Evolutionary conservation across 2,113 vertebrate genomes (phyloP).

Genomic region (Turnix velox): DNA sequence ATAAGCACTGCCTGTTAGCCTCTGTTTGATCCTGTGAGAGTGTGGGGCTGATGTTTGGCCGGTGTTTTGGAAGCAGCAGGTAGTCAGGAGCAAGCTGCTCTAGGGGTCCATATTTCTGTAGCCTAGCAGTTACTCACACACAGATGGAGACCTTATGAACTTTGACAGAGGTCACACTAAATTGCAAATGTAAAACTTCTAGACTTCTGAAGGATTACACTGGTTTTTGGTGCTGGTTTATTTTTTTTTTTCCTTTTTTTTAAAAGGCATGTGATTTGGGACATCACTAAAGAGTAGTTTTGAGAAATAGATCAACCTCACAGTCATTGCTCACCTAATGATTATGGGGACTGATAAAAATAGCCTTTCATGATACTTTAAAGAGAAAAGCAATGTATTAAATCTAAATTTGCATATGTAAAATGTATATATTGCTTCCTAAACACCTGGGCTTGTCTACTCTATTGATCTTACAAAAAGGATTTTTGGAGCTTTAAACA

Average conservation of each 20-base stretch:
- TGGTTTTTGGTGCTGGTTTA: neutral
- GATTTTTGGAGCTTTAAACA: neutral
- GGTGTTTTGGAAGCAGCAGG: constrained; percentile 99
- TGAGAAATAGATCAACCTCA: neutral
- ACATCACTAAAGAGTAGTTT: neutral
- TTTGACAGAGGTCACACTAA: constrained; percentile 86
- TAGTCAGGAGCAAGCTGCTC: constrained; percentile 88
- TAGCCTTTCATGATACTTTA: neutral
- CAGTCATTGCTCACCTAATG: neutral
- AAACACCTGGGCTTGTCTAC: neutral
- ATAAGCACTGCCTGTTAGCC: constrained; percentile 81
- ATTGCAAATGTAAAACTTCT: constrained; percentile 65
- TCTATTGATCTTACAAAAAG: neutral
- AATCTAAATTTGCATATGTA: neutral
- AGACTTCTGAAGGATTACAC: constrained; percentile 51
- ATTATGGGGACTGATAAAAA: neutral
- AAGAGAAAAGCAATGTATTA: neutral
- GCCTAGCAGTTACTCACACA: constrained; percentile 82
- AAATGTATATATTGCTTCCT: neutral
- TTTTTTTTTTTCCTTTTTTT: neutral
- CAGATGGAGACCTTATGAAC: constrained; percentile 95
- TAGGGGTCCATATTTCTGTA: constrained; percentile 86
- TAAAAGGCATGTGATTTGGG: constrained; percentile 21
- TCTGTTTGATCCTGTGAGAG: constrained; percentile 91
- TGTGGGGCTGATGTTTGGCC: constrained; percentile 87